Evolutionary conservation across 1,140 invertebrate species (phyloP), one percentile per base, ranked within the genome.

Genomic region (Pantala flavescens): DNA sequence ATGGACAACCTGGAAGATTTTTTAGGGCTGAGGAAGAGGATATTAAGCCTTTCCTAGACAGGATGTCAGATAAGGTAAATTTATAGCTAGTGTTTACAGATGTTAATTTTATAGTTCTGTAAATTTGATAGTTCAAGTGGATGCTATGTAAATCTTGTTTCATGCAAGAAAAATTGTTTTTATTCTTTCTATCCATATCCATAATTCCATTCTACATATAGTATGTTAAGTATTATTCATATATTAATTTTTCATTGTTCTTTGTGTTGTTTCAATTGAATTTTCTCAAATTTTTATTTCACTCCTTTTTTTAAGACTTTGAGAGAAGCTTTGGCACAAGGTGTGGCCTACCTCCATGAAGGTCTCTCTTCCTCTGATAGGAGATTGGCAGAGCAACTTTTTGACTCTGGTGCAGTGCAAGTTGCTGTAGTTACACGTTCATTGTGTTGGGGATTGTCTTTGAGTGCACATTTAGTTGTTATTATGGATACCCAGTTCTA

Each of bases 401-500:
- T 99, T 79, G 91, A 94, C 78, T 92, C 90, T 19, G 96, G 94
- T 5, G 97, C 97, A 0, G 91, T 99, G 71, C 97, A 99, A 84
- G 85, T 99, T 42, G 90, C 95, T 71, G 96, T 99, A 0, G 93
- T 90, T 86, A 95, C 96, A 0, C 85, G 93, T 19, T 94, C 93
- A 80, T 87, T 99, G 9, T 95, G 94, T 79, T 99, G 95, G 93
- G 92, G 90, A 49, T 86, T 98, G 71, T 91, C 90, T 43, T 92
- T 98, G 36, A 88, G 89, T 72, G 90, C 94, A 0, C 94, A 99
- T 83, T 87, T 99, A 21, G 96, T 97, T 0, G 90, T 99, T 36
- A 92, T 99, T 21, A 98, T 98, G 90, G 98, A 99, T 80, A 98
- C 98, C 0, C 96, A 99, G 81, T 88, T 89, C 78, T 99, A 99